Evolutionary conservation across 92 coral and sea anemone genomes (phyloP), one percentile per base, ranked within the genome.

Genomic region (Plumapathes pennacea): DNA sequence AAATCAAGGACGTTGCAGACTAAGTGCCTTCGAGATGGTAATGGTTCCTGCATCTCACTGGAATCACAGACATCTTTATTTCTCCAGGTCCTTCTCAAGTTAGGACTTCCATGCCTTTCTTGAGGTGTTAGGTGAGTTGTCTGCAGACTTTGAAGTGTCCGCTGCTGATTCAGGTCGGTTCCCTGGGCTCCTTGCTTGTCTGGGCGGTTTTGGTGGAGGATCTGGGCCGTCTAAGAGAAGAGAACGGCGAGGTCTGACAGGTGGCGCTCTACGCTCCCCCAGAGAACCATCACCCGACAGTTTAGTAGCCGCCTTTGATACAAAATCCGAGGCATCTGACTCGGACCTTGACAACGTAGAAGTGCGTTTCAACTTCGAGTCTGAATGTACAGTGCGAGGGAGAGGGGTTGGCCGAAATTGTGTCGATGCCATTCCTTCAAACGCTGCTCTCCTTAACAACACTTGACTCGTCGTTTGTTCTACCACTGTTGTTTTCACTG

Each of bases 351-450:
- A 40, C 3, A 40, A 13, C 42, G 27, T 13, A 21, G 50, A 41
- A 7, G 62, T 9, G 3, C 48, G 43, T 41, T 32, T 31, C 40
- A 24, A 29, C 5, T 41, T 40, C 13, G 50, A 20, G 23, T 3
- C 13, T 1, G 21, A 4, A 0, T 42, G 52, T 25, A 27, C 20
- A 31, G 52, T 66, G 13, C 73, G 63, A 22, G 73, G 73, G 3
- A 40, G 25, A 9, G 73, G 73, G 40, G 54, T 63, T 20, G 73
- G 73, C 25, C 73, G 63, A n/a, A 63, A 31, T 18, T 50, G 50
- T n/a, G 47, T 9, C 8, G 22, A 15, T 53, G 62, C 11, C 27
- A 47, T 47, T 8, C 40, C 71, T 25, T 44, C 33, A 6, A 57
- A 65, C 25, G 10, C 51, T 2, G 21, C 14, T n/a, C 4, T 29